Base-by-base conservation (phyloP, 1,140 invertebrate genomes). In the Drosophila punjabiensis region DNA sequence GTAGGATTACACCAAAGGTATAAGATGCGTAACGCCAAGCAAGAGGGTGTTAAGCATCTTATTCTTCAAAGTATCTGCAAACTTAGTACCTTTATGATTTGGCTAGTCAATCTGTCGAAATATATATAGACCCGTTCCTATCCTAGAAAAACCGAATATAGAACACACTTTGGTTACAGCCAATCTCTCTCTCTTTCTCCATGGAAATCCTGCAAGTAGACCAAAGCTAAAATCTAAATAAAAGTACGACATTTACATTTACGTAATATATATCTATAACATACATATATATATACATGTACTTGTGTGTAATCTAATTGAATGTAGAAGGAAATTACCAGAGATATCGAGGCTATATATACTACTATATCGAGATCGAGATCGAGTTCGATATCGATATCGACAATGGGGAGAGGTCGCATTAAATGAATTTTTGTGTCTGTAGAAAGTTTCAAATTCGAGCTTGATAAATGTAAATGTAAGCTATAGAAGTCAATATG, bases 381-480 rank as follows among this genome's bases (percentile, higher is more conserved):
- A n/a, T 11, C 32, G 33, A 60, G 20, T n/a, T 55, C 45, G 37
- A 37, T 48, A 48, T 68, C 35, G n/a, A 28, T n/a, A n/a, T 16
- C 32, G 33, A 60, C 16, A 24, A n/a, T 10, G 47, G 47, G 53
- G 16, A 13, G 53, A 60, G 59, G 45, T 61, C 70, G 81, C 82
- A 82, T 79, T 66, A 82, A 82, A 63, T 78, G 66, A 56, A 70
- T 81, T 74, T 85, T 89, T 86, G 82, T 89, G 86, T 89, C 84
- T 90, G 86, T 89, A 90, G 86, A 86, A 90, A 77, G 86, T 89
- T 89, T 89, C 81, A 89, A 86, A 89, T 89, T 90, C 87, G 86
- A 89, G 86, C 86, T 90, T 89, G 86, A 74, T 86, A 89, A 58
- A 86, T 79, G 70, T 88, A 89, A 84, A 90, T 85, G 77, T 80